Conservation (phyloP, 1,140 invertebrate genomes). For the Eciton burchellii region DNA sequence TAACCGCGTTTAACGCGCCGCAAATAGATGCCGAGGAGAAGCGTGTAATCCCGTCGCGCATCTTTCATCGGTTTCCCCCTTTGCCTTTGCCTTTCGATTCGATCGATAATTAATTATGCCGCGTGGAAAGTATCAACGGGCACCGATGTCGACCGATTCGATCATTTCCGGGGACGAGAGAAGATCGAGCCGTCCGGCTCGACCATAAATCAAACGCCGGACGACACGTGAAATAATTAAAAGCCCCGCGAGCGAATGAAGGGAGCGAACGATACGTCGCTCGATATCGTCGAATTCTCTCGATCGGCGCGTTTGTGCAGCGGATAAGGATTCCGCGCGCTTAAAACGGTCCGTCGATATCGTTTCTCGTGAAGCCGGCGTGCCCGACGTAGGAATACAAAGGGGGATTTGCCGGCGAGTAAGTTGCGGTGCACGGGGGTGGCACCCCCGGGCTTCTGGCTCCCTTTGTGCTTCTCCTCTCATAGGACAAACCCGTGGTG, state of each 20-base stretch:
- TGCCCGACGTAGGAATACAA: constrained; percentile 53
- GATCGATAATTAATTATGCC: constrained; percentile 36
- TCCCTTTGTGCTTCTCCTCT: constrained; percentile 51
- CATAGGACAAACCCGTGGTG: constrained; percentile 38
- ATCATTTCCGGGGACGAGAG: not conserved
- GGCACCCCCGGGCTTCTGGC: not conserved
- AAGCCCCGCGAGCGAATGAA: not conserved
- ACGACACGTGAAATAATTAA: not conserved
- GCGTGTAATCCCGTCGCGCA: constrained; percentile 16
- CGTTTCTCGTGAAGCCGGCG: not conserved
- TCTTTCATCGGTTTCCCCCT: not conserved
- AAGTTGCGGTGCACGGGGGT: constrained; percentile 53
- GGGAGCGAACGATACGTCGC: not conserved
- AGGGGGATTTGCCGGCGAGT: constrained; percentile 56
- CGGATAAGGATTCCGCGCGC: constrained; percentile 11
- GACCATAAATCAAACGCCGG: not conserved
- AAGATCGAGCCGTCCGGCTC: not conserved
- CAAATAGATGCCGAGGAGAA: constrained; percentile 2
- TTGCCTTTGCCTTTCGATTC: not conserved
- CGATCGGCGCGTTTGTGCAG: constrained; percentile 13
- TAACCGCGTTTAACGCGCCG: not conserved
- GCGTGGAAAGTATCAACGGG: not conserved
- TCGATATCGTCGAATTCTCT: not conserved
- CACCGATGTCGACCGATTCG: not conserved
- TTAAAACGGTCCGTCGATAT: constrained; percentile 56